Evolutionary conservation across 2,113 vertebrate genomes (phyloP).

Genomic region (Eulacestoma nigropectus): DNA sequence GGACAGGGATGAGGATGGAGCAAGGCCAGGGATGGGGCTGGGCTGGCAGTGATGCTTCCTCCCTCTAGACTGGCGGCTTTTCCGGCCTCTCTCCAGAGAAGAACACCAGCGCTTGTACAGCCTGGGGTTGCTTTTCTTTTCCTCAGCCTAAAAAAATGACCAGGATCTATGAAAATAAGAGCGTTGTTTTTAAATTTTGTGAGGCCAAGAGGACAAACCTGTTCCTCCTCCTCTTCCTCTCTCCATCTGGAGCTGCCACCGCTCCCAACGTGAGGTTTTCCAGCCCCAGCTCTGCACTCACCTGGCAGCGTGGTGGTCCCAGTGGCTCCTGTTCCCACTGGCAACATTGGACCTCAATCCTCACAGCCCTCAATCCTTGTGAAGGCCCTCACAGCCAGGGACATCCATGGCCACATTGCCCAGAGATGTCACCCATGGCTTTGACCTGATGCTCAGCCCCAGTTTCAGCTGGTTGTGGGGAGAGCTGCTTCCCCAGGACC

Average conservation of each 20-base stretch:
- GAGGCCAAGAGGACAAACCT: background rate
- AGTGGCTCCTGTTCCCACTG: background rate
- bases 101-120: background rate
- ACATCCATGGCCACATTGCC: rapidly evolving
- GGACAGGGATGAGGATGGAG: background rate
- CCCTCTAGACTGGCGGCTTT: rapidly evolving
- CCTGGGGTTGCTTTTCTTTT: background rate
- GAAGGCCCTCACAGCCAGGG: background rate
- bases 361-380: rapidly evolving
- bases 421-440: background rate
- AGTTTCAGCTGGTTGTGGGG: background rate
- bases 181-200: background rate
- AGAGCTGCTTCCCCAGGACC: background rate
- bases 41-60: background rate
- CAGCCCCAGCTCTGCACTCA: background rate
- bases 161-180: background rate
- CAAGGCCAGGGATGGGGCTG: background rate
- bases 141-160: background rate
- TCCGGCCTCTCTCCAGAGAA: background rate
- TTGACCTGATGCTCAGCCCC: rapidly evolving
- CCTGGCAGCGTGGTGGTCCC: rapidly evolving
- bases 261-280: rapidly evolving
- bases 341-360: rapidly evolving
- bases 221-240: background rate
- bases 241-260: background rate